Conservation (phyloP, 1,140 invertebrate species). For the Euura lappo region DNA sequence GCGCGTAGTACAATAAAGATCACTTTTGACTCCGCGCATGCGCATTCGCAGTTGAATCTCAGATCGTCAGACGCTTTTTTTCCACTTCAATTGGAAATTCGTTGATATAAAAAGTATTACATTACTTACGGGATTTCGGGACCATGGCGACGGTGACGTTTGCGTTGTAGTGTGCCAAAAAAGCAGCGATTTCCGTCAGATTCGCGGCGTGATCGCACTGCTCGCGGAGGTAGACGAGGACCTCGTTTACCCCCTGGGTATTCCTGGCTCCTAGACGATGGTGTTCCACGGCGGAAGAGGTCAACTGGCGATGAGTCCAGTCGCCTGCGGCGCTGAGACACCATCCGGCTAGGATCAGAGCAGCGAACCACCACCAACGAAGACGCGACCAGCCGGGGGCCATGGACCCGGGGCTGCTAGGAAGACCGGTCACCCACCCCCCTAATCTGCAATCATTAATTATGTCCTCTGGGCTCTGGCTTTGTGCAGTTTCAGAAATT, state of each 20-base stretch:
- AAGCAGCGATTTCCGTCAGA: conserved; percentile 40
- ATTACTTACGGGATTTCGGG: conserved; percentile 43
- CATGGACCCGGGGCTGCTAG: conserved; percentile 44
- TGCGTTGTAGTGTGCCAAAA: conserved; percentile 36
- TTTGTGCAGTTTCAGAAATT: too few species aligned
- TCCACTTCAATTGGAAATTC: too few species aligned
- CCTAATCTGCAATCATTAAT: background rate
- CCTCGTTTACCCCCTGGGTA: background rate
- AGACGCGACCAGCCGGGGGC: conserved; percentile 52
- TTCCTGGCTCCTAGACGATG: background rate
- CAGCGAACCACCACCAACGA: conserved; percentile 54
- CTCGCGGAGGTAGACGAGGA: conserved; percentile 51
- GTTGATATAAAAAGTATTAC: too few species aligned
- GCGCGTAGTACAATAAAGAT: too few species aligned
- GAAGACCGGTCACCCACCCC: background rate
- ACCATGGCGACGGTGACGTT: conserved; percentile 43
- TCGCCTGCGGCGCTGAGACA: conserved; percentile 32
- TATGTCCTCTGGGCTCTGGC: too few species aligned
- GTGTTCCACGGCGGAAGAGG: conserved; percentile 22
- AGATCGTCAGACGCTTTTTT: too few species aligned
- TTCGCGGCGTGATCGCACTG: conserved; percentile 43
- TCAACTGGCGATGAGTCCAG: conserved; percentile 22
- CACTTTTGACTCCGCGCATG: too few species aligned
- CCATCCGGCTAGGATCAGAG: conserved; percentile 45
- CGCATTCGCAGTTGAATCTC: too few species aligned